Percentiles rank a stretch among this genome's conserved stretches.
Evolutionary conservation across 2,113 vertebrate species (phyloP).

Genomic region (Corydoras maculifer): DNA sequence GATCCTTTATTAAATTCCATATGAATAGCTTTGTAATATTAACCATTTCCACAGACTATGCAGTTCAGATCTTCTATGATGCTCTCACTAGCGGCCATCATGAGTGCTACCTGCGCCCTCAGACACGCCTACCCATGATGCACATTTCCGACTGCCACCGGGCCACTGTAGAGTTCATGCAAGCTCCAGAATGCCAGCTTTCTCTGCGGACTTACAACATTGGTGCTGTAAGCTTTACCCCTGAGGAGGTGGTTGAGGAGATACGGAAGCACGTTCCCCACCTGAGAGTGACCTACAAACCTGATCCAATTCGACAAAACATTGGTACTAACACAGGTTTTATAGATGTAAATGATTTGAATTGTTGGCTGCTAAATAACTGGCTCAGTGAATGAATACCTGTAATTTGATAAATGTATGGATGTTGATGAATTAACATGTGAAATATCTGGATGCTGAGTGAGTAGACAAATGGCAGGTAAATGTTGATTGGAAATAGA

Average conservation of each 20-base stretch:
- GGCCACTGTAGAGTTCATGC: constrained; percentile 69
- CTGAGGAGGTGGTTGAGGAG: constrained; percentile 63
- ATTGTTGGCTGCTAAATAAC: background rate
- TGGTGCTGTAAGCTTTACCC: constrained; percentile 70
- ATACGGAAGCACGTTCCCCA: constrained; percentile 67
- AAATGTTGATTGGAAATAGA: background rate
- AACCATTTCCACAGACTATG: constrained; percentile 58
- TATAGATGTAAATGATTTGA: background rate
- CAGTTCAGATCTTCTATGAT: constrained; percentile 69
- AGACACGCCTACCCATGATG: constrained; percentile 74
- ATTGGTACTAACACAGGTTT: constrained; percentile 53
- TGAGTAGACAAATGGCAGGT: background rate
- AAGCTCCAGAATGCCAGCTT: constrained; percentile 59
- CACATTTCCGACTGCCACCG: constrained; percentile 69
- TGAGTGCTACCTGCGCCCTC: constrained; percentile 64
- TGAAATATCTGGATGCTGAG: background rate
- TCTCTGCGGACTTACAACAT: constrained; percentile 70
- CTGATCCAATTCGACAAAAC: constrained; percentile 62
- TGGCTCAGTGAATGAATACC: background rate
- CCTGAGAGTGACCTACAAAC: constrained; percentile 65
- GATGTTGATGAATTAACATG: background rate
- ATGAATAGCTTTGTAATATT: background rate
- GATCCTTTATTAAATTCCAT: too few species aligned
- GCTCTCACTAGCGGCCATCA: constrained; percentile 64
- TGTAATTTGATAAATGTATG: background rate